A percentile compares a stretch with the other conserved stretches of the same genome.
Conservation (phyloP, 2,888 invertebrate species). For the Tenthredo notha region DNA sequence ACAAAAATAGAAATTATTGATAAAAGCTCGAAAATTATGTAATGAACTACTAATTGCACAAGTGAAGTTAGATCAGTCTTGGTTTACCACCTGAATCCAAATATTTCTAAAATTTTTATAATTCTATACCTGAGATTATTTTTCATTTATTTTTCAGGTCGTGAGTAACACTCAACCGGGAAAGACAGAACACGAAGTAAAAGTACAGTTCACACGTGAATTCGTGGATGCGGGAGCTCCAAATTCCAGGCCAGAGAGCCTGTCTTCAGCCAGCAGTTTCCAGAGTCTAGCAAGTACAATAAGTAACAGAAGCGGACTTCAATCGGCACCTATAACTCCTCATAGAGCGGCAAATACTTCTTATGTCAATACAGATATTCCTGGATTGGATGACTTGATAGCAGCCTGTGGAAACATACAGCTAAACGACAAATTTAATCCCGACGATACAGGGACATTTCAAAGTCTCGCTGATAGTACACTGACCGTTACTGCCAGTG, state of each 20-base stretch:
- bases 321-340: constrained; percentile 62
- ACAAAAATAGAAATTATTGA: neutral
- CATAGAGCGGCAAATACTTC: constrained; percentile 61
- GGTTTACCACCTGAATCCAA: neutral
- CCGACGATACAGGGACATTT: neutral
- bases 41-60: neutral
- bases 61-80: neutral
- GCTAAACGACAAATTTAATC: constrained; percentile 56
- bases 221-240: constrained; percentile 67
- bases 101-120: neutral
- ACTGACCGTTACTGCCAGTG: constrained; percentile 50
- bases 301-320: constrained; percentile 70
- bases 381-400: constrained; percentile 72
- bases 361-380: constrained; percentile 66
- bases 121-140: neutral
- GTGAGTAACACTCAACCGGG: constrained; percentile 24
- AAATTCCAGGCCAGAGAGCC: constrained; percentile 61
- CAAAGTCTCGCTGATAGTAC: constrained; percentile 35
- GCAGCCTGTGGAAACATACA: constrained; percentile 68
- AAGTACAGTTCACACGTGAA: constrained; percentile 72
- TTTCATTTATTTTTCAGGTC: constrained; percentile 25
- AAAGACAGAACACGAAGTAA: constrained; percentile 69
- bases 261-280: constrained; percentile 73
- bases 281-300: constrained; percentile 70
- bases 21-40: neutral